Conservation (phyloP, 2,113 vertebrate species). For the Tiliqua scincoides region DNA sequence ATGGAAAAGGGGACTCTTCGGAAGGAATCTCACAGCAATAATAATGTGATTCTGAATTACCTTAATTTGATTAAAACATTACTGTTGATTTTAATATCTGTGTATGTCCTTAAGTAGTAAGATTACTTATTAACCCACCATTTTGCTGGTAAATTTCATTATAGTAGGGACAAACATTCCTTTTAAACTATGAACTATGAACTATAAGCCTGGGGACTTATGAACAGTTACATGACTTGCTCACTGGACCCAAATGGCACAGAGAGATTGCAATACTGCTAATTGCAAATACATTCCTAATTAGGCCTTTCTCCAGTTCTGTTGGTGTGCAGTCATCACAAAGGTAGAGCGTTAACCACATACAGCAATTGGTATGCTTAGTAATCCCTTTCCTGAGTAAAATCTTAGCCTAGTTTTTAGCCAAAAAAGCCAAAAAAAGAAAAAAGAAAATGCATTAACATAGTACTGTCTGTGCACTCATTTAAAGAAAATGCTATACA, state of each 20-base stretch:
- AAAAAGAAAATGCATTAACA: not conserved
- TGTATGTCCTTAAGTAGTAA: not conserved
- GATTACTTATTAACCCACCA: not conserved
- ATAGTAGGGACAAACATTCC: not conserved
- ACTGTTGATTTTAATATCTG: not conserved
- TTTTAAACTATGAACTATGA: constrained; percentile 22
- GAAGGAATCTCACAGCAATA: not conserved
- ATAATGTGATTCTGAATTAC: not conserved
- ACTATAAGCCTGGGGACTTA: not conserved
- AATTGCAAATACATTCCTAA: not conserved
- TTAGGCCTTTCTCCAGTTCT: constrained; percentile 5
- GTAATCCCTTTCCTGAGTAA: not conserved
- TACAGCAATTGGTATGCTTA: not conserved
- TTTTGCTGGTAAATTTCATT: not conserved
- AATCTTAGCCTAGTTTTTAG: not conserved
- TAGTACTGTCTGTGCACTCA: not conserved
- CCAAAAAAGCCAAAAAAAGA: not conserved
- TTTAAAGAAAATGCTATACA: not conserved
- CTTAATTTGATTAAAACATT: not conserved
- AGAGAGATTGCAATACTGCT: not conserved
- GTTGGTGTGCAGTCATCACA: not conserved
- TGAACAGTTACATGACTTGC: not conserved
- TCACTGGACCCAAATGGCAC: not conserved
- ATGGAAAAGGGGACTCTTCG: not conserved
- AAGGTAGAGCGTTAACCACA: not conserved